A percentile compares a stretch with the other conserved stretches of the same genome.
These are phyloP conservation scores for Cosmopolites sordidus DNA, from an alignment of 2,888 invertebrate genomes.

Conservation along the genomic window DNA sequence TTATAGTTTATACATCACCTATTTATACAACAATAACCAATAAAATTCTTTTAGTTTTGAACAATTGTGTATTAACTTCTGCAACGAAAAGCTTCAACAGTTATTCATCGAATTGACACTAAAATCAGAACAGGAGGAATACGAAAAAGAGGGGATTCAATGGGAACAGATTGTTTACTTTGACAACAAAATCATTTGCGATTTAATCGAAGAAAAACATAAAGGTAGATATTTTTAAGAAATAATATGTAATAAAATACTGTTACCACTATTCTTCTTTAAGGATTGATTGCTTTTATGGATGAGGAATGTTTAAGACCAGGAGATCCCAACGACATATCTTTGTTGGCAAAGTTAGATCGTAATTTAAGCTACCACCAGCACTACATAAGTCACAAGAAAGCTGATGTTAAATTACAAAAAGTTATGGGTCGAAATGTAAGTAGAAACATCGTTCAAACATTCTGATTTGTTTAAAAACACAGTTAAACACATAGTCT, in stretches of 20 bases:
- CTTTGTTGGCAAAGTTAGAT: conserved; percentile 77
- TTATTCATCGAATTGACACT: conserved; percentile 87
- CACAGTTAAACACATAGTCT: too few relatives aligned
- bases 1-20: too few relatives aligned
- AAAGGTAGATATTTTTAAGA: too few relatives aligned
- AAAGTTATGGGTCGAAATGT: conserved; percentile 82
- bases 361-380: conserved; percentile 68
- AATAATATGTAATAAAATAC: too few relatives aligned
- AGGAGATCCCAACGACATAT: conserved; percentile 78
- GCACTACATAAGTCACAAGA: conserved; percentile 80
- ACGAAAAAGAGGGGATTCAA: conserved; percentile 82
- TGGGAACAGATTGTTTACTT: conserved; percentile 89
- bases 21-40: too few relatives aligned
- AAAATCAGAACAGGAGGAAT: conserved; percentile 90
- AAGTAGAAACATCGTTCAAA: too few relatives aligned
- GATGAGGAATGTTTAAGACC: conserved; percentile 92
- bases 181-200: conserved; percentile 91
- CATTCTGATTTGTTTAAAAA: too few relatives aligned
- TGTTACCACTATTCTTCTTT: too few relatives aligned
- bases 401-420: conserved; percentile 72
- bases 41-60: conserved; percentile 64
- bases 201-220: conserved; percentile 85
- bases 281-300: conserved; percentile 76
- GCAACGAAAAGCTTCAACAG: conserved; percentile 93
- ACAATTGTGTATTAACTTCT: conserved; percentile 94